phyloP scores from a whole-genome alignment of 2,113 vertebrate genomes.

The Sinocyclocheilus rhinocerous region DNA sequence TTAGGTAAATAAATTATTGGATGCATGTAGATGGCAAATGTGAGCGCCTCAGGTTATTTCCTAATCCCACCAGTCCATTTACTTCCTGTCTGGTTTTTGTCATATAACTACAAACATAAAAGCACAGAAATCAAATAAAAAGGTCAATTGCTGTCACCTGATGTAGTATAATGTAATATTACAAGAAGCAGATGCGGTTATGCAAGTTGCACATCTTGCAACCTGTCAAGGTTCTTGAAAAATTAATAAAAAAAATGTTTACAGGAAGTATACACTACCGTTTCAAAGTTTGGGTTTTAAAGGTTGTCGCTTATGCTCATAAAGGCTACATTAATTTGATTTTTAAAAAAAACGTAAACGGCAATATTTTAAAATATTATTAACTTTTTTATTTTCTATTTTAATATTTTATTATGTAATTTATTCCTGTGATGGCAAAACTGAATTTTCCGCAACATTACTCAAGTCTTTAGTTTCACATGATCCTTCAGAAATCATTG shows the following conservation, averaged over 20 bases:
- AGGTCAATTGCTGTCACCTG: background rate
- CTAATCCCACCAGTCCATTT: background rate
- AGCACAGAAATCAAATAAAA: background rate
- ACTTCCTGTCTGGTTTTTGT: background rate
- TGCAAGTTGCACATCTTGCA: too few species aligned
- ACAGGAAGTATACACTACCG: background rate
- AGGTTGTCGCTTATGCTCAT: background rate
- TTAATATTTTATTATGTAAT: background rate
- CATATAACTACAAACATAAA: background rate
- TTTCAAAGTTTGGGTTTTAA: background rate
- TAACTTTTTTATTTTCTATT: background rate
- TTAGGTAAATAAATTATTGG: background rate
- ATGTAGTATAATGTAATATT: background rate
- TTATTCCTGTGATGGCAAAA: background rate
- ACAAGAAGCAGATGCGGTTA: background rate
- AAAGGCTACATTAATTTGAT: background rate
- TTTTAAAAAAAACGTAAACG: too few species aligned
- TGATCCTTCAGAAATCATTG: background rate
- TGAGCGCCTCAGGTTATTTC: background rate
- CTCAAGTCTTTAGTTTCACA: background rate
- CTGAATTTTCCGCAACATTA: background rate
- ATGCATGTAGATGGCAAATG: background rate
- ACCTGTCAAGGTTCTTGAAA: background rate
- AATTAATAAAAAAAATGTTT: too few species aligned
- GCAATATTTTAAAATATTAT: background rate